These are phyloP conservation scores for Rhamnusium bicolor DNA, from an alignment of 2,888 invertebrate species.

Conservation along the genomic window DNA sequence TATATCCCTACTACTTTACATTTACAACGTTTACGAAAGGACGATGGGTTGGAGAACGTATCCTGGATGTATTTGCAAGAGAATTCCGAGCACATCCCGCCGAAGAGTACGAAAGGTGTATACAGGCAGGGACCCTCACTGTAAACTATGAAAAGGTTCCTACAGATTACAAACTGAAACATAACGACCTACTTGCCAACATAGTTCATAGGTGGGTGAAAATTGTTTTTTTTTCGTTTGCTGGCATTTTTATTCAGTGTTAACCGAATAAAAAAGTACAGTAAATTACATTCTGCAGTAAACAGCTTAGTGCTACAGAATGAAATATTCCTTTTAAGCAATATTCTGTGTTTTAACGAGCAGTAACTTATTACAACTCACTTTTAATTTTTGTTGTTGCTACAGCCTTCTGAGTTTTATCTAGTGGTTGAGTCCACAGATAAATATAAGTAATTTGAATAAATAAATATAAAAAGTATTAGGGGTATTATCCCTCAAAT, in stretches of 20 bases:
- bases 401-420: too few species aligned
- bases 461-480: too few species aligned
- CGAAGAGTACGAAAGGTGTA: slow-evolving; percentile 93
- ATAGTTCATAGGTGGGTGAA: slow-evolving; percentile 90
- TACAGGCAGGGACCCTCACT: slow-evolving; percentile 91
- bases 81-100: slow-evolving; percentile 96
- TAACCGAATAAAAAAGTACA: neutral
- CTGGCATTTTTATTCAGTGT: neutral
- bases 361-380: too few species aligned
- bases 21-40: slow-evolving; percentile 97
- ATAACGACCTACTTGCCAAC: slow-evolving; percentile 94
- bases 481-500: too few species aligned
- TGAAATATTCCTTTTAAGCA: neutral
- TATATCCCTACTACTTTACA: slow-evolving; percentile 97
- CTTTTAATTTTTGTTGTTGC: neutral
- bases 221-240: neutral
- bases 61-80: slow-evolving; percentile 92
- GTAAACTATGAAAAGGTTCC: slow-evolving; percentile 95
- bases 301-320: neutral
- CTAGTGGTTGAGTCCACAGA: too few species aligned
- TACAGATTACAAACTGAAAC: slow-evolving; percentile 91
- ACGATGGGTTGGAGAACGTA: slow-evolving; percentile 95
- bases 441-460: too few species aligned
- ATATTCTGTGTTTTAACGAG: neutral
- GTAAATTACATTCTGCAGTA: neutral